Evolutionary conservation across 2,113 vertebrate species (phyloP).

Genomic region (Apteryx owenii): DNA sequence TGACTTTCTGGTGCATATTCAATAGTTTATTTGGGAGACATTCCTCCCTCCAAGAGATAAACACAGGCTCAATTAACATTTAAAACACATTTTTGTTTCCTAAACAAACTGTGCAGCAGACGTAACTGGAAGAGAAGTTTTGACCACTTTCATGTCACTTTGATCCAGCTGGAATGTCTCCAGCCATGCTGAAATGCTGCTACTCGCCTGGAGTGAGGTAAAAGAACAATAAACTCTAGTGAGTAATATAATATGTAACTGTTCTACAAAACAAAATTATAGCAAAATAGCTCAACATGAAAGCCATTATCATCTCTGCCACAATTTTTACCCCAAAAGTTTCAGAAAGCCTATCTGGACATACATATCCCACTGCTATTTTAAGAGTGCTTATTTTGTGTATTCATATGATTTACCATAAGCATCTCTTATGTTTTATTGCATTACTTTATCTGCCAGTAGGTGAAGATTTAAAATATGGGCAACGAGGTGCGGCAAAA

Average conservation of each 20-base stretch:
- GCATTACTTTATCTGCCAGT: background rate
- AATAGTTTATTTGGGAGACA: conserved; percentile 34
- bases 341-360: background rate
- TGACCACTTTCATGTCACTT: conserved; percentile 41
- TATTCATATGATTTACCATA: background rate
- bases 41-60: conserved; percentile 53
- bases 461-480: background rate
- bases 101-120: conserved; percentile 56
- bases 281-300: conserved; percentile 39
- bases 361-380: background rate
- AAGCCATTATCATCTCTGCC: conserved; percentile 7
- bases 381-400: background rate
- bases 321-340: background rate
- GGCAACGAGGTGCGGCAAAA: background rate
- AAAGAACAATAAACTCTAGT: conserved; percentile 73
- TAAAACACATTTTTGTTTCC: conserved; percentile 58
- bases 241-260: conserved; percentile 41
- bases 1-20: background rate
- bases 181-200: conserved; percentile 48
- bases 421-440: background rate
- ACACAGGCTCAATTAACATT: conserved; percentile 61
- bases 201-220: conserved; percentile 59
- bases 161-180: conserved; percentile 63
- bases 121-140: conserved; percentile 48
- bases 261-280: conserved; percentile 26